These are phyloP conservation scores for Sardina pilchardus DNA, from an alignment of 2,113 vertebrate species.

Conservation along the genomic window DNA sequence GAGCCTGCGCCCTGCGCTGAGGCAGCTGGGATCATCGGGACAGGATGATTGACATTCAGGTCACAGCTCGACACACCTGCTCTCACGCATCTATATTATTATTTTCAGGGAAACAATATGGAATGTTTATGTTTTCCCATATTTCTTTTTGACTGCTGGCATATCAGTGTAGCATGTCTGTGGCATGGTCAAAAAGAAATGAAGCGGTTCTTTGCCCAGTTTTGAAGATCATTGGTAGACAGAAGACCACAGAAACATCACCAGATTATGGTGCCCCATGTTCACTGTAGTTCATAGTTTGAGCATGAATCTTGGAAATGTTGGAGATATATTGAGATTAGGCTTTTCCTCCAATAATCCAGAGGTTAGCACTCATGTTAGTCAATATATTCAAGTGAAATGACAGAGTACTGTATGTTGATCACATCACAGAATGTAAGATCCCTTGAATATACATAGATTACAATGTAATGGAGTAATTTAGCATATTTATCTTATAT, in stretches of 20 bases:
- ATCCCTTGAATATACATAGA: conserved; percentile 22
- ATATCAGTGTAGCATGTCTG: neutral
- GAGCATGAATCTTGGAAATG: too few relatives aligned
- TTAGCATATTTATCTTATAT: too few relatives aligned
- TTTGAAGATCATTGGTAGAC: neutral
- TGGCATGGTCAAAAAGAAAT: neutral
- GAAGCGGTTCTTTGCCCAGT: neutral
- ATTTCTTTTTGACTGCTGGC: neutral
- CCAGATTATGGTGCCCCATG: neutral
- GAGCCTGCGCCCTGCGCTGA: too few relatives aligned
- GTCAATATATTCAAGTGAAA: neutral
- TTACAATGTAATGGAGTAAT: neutral
- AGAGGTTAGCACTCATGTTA: neutral
- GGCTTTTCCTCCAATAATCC: neutral
- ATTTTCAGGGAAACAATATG: neutral
- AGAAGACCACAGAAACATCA: neutral
- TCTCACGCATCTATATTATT: neutral
- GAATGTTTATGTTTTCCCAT: neutral
- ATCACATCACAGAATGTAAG: conserved; percentile 29
- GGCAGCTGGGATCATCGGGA: too few relatives aligned
- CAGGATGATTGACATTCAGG: too few relatives aligned
- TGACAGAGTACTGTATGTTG: neutral
- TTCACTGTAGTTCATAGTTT: too few relatives aligned
- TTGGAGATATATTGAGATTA: neutral
- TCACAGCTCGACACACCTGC: neutral